Evolutionary conservation across 1,140 invertebrate genomes (phyloP).

Genomic region (Camponotus floridanus): DNA sequence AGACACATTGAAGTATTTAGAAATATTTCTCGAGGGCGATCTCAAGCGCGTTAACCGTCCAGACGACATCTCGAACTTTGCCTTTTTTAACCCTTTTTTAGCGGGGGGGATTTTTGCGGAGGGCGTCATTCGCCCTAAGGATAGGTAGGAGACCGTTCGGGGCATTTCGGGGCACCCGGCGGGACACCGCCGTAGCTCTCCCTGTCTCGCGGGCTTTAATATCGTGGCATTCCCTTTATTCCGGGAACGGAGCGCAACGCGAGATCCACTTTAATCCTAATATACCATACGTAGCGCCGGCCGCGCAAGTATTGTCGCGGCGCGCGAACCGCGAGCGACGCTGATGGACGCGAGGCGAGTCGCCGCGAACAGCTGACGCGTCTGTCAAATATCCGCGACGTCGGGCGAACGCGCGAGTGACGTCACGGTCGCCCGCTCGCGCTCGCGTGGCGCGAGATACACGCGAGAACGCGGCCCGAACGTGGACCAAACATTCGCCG

Average conservation of each 20-base stretch:
- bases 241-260: constrained; percentile 78
- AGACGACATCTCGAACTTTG: background rate
- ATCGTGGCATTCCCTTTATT: constrained; percentile 84
- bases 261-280: constrained; percentile 83
- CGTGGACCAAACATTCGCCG: constrained; percentile 72
- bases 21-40: background rate
- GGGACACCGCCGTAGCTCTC: constrained; percentile 64
- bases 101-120: constrained; percentile 22
- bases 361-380: background rate
- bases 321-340: background rate
- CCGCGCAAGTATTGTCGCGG: constrained; percentile 72
- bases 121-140: background rate
- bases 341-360: background rate
- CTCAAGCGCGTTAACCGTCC: background rate
- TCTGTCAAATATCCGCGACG: background rate
- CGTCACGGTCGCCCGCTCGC: background rate
- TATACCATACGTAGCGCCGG: constrained; percentile 79
- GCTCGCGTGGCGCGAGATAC: constrained; percentile 6
- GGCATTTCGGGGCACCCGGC: constrained; percentile 52
- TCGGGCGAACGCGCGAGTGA: background rate
- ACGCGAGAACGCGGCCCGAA: background rate
- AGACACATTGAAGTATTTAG: background rate
- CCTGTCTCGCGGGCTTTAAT: constrained; percentile 76
- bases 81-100: constrained; percentile 17
- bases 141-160: constrained; percentile 19